phyloP scores from a whole-genome alignment of 2,797 vertebrate species.

The Rhinogobio ventralis region DNA sequence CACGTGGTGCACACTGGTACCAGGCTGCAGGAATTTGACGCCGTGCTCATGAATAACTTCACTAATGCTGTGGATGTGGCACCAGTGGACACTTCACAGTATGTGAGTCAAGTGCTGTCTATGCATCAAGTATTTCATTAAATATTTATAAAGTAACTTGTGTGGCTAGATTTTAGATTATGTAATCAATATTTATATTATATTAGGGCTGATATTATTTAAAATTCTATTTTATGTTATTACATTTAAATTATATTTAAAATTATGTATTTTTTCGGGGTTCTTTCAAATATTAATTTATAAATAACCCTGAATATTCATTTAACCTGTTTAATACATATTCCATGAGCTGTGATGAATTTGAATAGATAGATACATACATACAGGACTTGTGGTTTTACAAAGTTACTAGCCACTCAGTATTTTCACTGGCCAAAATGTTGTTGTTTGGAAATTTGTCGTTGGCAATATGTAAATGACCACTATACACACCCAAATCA shows the following conservation, averaged over 20 bases:
- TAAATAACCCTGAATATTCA: not conserved
- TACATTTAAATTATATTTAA: not conserved
- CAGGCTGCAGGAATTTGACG: conserved; percentile 81
- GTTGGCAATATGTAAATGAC: too few species aligned
- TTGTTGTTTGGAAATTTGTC: too few species aligned
- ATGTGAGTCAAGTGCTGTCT: conserved; percentile 78
- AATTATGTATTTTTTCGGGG: too few species aligned
- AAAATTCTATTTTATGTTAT: not conserved
- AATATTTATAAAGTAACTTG: not conserved
- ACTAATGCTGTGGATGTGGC: conserved; percentile 72
- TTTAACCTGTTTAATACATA: not conserved
- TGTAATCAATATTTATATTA: not conserved
- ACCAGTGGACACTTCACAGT: conserved; percentile 82
- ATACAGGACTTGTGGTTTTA: not conserved
- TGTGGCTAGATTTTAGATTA: not conserved
- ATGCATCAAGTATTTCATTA: not conserved
- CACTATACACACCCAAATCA: too few species aligned
- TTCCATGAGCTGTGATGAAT: not conserved
- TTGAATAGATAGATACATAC: not conserved
- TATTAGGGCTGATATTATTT: not conserved
- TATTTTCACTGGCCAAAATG: too few species aligned
- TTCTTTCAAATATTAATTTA: not conserved
- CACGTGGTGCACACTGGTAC: conserved; percentile 79
- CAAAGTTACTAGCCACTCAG: too few species aligned
- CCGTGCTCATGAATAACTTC: conserved; percentile 77